These are phyloP conservation scores for Rhadina sibilatrix DNA, from an alignment of 2,113 vertebrate species.

Conservation along the genomic window DNA sequence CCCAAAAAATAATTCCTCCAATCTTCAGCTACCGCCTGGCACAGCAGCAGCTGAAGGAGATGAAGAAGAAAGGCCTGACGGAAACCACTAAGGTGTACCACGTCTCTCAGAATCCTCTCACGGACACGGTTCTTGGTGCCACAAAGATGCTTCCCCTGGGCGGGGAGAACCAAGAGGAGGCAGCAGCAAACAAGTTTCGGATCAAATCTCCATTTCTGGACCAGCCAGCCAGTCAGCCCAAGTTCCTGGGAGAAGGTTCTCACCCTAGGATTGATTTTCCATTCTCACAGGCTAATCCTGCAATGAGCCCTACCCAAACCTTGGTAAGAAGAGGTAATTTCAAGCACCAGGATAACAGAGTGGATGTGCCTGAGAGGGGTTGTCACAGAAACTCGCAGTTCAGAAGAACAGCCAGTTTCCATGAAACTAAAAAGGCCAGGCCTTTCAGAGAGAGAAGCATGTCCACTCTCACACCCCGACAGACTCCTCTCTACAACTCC, in stretches of 20 bases:
- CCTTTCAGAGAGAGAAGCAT: constrained; percentile 91
- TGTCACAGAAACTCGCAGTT: constrained; percentile 80
- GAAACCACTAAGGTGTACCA: constrained; percentile 94
- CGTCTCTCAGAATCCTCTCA: constrained; percentile 90
- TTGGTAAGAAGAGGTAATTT: constrained; percentile 67
- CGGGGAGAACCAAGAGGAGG: constrained; percentile 73
- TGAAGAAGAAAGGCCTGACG: constrained; percentile 92
- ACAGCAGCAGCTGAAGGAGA: constrained; percentile 95
- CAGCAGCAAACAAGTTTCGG: constrained; percentile 70
- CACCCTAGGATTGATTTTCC: constrained; percentile 73
- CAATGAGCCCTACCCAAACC: constrained; percentile 68
- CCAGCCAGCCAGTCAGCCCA: constrained; percentile 32
- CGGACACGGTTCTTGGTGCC: constrained; percentile 82
- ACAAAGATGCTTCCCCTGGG: constrained; percentile 64
- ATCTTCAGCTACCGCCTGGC: constrained; percentile 95
- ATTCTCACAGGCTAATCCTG: constrained; percentile 8
- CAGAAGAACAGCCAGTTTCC: constrained; percentile 90
- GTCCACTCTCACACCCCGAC: constrained; percentile 78
- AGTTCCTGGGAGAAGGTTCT: constrained; percentile 54
- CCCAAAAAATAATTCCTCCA: constrained; percentile 90
- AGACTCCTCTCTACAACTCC: constrained; percentile 76
- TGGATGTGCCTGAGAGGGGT: constrained; percentile 78
- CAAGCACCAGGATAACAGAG: constrained; percentile 81
- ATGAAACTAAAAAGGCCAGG: constrained; percentile 81
- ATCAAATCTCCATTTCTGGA: constrained; percentile 82